A percentile compares a stretch with the other conserved stretches of the same genome.
These are phyloP conservation scores for Balearica regulorum DNA, from an alignment of 2,797 vertebrate genomes.

Conservation along the genomic window DNA sequence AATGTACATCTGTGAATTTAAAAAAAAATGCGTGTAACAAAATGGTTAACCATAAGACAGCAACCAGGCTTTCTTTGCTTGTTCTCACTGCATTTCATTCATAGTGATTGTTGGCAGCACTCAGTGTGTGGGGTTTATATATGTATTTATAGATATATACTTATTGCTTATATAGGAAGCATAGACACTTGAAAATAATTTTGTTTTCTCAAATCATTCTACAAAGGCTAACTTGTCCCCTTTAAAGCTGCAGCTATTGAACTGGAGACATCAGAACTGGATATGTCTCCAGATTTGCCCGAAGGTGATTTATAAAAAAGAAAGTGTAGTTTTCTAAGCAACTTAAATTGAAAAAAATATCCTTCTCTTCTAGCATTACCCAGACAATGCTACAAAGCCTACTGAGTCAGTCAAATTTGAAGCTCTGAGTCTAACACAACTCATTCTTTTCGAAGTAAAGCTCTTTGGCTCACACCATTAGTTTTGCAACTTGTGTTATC, in stretches of 20 bases:
- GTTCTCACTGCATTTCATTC: conserved; percentile 65
- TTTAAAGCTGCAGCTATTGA: not conserved
- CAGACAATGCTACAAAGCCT: not conserved
- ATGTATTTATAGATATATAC: conserved; percentile 56
- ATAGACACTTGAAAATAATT: conserved; percentile 54
- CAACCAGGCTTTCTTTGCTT: conserved; percentile 44
- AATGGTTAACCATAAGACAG: conserved; percentile 50
- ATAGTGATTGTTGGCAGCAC: conserved; percentile 54
- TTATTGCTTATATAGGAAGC: conserved; percentile 41
- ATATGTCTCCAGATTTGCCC: not conserved
- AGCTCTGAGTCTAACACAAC: not conserved
- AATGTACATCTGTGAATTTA: conserved; percentile 6
- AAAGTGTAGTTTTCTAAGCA: not conserved
- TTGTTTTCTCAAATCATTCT: conserved; percentile 15
- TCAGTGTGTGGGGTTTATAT: conserved; percentile 42
- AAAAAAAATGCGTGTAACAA: conserved; percentile 6
- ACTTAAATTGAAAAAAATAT: not conserved
- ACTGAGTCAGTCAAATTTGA: not conserved
- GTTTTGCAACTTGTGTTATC: not conserved
- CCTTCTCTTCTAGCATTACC: not conserved
- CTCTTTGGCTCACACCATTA: not conserved
- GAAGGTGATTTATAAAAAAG: not conserved
- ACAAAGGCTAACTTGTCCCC: not conserved
- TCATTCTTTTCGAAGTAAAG: not conserved
- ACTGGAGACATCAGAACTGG: not conserved